Percentiles rank a stretch among this genome's conserved stretches.
Conservation (phyloP, 2,113 vertebrate genomes). For the Pardalotus punctatus region DNA sequence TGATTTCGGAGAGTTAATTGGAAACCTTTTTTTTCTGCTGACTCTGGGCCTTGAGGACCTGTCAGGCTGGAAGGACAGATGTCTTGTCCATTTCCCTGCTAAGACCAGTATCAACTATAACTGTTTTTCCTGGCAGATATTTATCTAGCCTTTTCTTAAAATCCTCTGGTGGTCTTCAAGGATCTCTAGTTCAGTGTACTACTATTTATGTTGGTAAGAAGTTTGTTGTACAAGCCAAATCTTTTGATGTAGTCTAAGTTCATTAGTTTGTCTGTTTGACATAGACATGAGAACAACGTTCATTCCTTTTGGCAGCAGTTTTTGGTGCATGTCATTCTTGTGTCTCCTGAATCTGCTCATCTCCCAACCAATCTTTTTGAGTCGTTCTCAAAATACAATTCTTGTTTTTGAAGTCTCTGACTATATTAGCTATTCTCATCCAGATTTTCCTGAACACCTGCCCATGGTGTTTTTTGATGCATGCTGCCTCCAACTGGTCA, state of each 20-base stretch:
- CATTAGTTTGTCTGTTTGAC: not conserved
- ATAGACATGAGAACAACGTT: not conserved
- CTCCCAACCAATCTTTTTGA: not conserved
- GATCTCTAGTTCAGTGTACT: not conserved
- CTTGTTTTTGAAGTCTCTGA: not conserved
- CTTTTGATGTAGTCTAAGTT: not conserved
- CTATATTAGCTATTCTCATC: not conserved
- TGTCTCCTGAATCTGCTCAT: not conserved
- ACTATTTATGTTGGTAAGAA: not conserved
- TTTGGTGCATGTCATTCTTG: not conserved
- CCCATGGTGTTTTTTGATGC: not conserved
- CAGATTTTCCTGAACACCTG: not conserved
- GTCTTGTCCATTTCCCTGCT: not conserved
- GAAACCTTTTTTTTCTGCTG: not conserved
- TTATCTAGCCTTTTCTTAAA: not conserved
- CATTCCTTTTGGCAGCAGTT: not conserved
- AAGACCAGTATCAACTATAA: not conserved
- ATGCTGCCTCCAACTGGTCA: not conserved
- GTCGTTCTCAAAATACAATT: not conserved
- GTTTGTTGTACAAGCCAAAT: not conserved
- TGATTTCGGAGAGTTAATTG: constrained; percentile 18
- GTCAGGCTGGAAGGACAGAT: not conserved
- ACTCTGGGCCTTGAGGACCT: not conserved
- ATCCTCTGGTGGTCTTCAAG: not conserved
- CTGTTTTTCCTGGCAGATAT: not conserved